Evolutionary conservation across 2,797 vertebrate genomes (phyloP).

Genomic region (Coregonus suidteri): DNA sequence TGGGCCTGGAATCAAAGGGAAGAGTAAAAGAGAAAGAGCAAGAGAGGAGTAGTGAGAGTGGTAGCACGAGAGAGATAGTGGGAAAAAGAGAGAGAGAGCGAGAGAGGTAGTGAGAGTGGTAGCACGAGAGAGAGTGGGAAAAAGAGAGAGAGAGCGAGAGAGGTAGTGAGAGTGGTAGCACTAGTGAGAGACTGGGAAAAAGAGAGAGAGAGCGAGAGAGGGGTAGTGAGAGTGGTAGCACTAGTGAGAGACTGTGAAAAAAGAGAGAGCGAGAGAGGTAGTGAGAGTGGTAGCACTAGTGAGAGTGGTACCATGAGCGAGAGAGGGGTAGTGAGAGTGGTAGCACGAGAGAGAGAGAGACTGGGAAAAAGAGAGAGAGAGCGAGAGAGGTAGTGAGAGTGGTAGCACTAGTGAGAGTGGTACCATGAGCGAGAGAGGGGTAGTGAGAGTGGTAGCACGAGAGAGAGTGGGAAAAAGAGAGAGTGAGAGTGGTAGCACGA

Average conservation of each 20-base stretch:
- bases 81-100: not conserved
- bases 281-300: not conserved
- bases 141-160: not conserved
- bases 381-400: not conserved
- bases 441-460: too few species aligned
- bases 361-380: not conserved
- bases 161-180: not conserved
- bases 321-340: too few species aligned
- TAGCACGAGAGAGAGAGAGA: too few species aligned
- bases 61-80: too few species aligned
- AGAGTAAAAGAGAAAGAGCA: slow-evolving; percentile 1
- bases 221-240: too few species aligned
- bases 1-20: slow-evolving; percentile 10
- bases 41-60: too few species aligned
- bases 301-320: not conserved
- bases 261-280: not conserved
- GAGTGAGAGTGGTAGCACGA: not conserved
- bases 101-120: not conserved
- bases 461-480: too few species aligned
- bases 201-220: not conserved
- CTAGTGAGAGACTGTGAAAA: not conserved
- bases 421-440: too few species aligned
- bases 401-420: not conserved
- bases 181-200: not conserved
- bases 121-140: not conserved